A percentile compares a stretch with the other conserved stretches of the same genome.
Evolutionary conservation across 2,888 invertebrate genomes (phyloP).

Genomic region (Himalopsyche anomala): DNA sequence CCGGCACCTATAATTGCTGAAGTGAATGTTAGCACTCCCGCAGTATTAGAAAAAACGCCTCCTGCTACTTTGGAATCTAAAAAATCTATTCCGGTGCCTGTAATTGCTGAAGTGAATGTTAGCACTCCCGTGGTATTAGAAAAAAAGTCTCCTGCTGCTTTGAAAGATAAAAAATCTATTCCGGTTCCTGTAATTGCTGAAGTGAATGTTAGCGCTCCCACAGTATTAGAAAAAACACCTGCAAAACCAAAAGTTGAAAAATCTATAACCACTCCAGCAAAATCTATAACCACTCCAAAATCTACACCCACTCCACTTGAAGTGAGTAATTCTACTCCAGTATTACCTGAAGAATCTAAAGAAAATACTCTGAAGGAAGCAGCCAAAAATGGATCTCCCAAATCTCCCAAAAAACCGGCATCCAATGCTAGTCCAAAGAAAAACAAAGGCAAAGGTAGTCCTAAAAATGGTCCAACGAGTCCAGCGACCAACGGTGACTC

Average conservation of each 20-base stretch:
- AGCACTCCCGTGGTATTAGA: neutral
- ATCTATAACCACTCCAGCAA: neutral
- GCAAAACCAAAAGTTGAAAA: too few species aligned
- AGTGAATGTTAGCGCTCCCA: neutral
- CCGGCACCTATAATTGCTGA: too few species aligned
- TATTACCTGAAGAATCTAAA: neutral
- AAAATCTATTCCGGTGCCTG: neutral
- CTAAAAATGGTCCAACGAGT: neutral
- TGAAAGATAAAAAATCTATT: neutral
- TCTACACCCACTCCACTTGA: neutral
- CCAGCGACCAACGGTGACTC: neutral
- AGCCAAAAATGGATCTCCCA: neutral
- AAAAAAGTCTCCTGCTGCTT: neutral
- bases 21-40: neutral
- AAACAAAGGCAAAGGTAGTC: slow-evolving; percentile 38
- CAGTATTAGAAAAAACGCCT: neutral
- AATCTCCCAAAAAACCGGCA: slow-evolving; percentile 19
- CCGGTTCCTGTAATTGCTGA: neutral
- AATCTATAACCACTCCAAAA: too few species aligned
- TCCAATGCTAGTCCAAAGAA: slow-evolving; percentile 29
- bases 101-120: neutral
- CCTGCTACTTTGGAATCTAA: neutral
- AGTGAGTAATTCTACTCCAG: neutral
- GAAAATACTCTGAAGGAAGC: neutral
- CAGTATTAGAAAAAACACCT: too few species aligned